Conservation (phyloP, 2,113 vertebrate genomes). For the Mustela nigripes region DNA sequence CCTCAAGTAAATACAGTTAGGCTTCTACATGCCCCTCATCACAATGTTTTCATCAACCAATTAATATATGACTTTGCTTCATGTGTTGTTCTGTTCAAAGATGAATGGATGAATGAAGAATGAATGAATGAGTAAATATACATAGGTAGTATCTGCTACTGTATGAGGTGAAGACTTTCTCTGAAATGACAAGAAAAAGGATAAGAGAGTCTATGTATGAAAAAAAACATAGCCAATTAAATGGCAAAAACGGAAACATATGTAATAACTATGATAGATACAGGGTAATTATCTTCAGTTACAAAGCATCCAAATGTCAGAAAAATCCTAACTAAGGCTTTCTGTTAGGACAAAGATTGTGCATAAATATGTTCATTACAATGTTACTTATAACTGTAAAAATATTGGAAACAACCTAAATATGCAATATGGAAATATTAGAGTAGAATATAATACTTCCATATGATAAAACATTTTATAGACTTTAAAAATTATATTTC, state of each 20-base stretch:
- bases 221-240: not conserved
- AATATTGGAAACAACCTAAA: not conserved
- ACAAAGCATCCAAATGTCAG: not conserved
- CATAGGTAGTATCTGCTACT: not conserved
- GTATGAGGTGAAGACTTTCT: not conserved
- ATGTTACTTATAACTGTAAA: not conserved
- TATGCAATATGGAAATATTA: not conserved
- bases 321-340: not conserved
- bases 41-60: not conserved
- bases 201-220: not conserved
- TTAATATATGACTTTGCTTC: not conserved
- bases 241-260: not conserved
- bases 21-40: not conserved
- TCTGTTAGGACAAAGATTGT: not conserved
- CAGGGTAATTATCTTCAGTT: not conserved
- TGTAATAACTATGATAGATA: not conserved
- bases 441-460: not conserved
- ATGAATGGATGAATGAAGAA: not conserved
- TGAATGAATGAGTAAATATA: not conserved
- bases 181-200: not conserved
- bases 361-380: not conserved
- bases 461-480: not conserved
- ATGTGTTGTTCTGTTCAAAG: conserved; percentile 6
- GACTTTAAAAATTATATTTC: not conserved
- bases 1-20: not conserved